Conservation (phyloP, 2,113 vertebrate genomes). For the Gadus macrocephalus region DNA sequence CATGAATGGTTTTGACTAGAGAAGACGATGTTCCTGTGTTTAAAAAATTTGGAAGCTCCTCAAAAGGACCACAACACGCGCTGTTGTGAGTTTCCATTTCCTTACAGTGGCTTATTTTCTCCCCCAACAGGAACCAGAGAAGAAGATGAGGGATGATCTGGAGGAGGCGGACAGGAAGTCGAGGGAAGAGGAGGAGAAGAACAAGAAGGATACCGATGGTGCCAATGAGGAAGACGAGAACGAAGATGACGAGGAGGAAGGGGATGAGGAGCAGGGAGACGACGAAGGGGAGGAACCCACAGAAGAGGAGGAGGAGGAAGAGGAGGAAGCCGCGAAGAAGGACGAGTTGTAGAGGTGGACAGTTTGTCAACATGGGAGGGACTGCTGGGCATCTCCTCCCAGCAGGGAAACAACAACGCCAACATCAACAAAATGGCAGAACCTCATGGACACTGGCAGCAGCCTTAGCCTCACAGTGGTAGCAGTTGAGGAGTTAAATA, state of each 20-base stretch:
- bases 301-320: slow-evolving; percentile 47
- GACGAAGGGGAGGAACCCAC: slow-evolving; percentile 27
- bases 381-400: slow-evolving; percentile 19
- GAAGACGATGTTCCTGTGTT: too few relatives aligned
- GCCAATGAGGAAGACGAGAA: not conserved
- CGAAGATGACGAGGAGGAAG: not conserved
- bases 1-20: too few relatives aligned
- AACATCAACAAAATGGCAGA: slow-evolving; percentile 5
- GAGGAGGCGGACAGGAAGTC: slow-evolving; percentile 50
- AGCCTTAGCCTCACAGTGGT: slow-evolving; percentile 35
- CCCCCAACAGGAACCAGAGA: slow-evolving; percentile 46
- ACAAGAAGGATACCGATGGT: slow-evolving; percentile 24
- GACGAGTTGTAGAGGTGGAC: slow-evolving; percentile 59
- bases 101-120: not conserved
- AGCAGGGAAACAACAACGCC: slow-evolving; percentile 8
- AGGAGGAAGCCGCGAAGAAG: slow-evolving; percentile 30
- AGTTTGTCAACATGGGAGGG: not conserved
- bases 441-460: slow-evolving; percentile 36
- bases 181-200: slow-evolving; percentile 43
- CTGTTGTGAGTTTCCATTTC: not conserved
- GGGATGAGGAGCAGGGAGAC: slow-evolving; percentile 26
- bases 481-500: slow-evolving; percentile 8
- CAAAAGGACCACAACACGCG: too few relatives aligned
- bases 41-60: too few relatives aligned
- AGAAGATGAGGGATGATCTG: slow-evolving; percentile 60